Base-by-base conservation (phyloP, 2,888 invertebrate genomes). In the Athalia rosae region DNA sequence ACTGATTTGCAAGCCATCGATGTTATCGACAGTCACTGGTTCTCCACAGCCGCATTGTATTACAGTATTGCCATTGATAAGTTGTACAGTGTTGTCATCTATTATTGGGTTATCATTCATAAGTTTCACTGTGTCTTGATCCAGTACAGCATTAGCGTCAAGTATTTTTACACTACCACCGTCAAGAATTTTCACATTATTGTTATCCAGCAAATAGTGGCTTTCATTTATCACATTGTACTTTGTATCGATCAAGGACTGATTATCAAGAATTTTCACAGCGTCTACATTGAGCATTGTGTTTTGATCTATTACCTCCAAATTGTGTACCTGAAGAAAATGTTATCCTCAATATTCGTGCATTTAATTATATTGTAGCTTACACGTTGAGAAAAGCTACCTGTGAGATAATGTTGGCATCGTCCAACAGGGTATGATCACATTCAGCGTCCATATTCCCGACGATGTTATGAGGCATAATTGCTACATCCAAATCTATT, bases 401-500 rank as follows among this genome's bases (percentile, higher is more conserved):
- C 85, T 88, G 87, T 45, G 88, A 84, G 81, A 88, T 85, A 50
- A 87, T 85, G 78, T 81, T 84, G 62, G 80, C 83, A 79, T 87
- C 85, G 62, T 86, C 84, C 61, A 89, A 79, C 47, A 89, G 81
- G 73, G 81, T 83, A 71, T 85, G 84, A 80, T 85, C 83, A 66
- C 83, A 87, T 78, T 85, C 86, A 28, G 85, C 86, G 82, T 84
- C 85, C 62, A 87, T 85, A 79, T 83, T 87, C 64, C 86, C 88
- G 15, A 84, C 85, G 77, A 87, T 86, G 78, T 82, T 83, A 43
- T 83, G 81, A 4, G 86, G 80, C 77, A 89, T 80, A 74, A 89
- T 86, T 43, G 85, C 80, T 66, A 88, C 77, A 62, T 89, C 88
- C 53, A 89, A 81, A 81, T 88, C 87, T 78, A 89, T 85, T 8